Evolutionary conservation across 2,888 invertebrate genomes (phyloP).

Genomic region (Eristalis arbustorum): DNA sequence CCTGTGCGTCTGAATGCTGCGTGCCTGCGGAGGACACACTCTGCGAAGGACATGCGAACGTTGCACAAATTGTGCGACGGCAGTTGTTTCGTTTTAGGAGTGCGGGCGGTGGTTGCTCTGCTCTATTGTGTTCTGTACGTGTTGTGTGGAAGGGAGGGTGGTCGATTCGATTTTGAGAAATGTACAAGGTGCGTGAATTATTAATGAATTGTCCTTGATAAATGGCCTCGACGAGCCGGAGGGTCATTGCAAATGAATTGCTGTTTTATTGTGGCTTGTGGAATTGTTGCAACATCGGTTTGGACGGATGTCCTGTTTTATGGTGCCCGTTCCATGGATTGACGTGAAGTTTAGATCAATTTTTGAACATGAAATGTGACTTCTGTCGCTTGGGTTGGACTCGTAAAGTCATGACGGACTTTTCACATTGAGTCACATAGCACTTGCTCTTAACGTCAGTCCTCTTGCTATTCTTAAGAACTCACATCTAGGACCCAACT

Average conservation of each 20-base stretch:
- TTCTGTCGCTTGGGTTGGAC: neutral
- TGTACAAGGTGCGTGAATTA: conserved; percentile 63
- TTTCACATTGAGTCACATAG: too few relatives aligned
- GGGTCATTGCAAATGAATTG: conserved; percentile 28
- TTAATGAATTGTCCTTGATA: conserved; percentile 69
- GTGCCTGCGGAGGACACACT: conserved; percentile 12
- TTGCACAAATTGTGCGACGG: conserved; percentile 65
- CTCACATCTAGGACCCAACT: too few relatives aligned
- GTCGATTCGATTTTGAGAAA: conserved; percentile 54
- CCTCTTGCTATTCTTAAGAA: too few relatives aligned
- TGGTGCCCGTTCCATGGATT: neutral
- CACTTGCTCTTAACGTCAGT: too few relatives aligned
- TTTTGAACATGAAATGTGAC: neutral
- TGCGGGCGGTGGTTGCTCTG: neutral
- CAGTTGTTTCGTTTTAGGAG: conserved; percentile 5
- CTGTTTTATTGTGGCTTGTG: conserved; percentile 1
- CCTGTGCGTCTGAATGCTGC: neutral
- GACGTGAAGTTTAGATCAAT: neutral
- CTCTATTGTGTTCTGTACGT: neutral
- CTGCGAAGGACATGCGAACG: conserved; percentile 58
- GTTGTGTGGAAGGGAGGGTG: neutral
- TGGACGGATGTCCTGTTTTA: neutral
- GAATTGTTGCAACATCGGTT: neutral
- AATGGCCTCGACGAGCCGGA: conserved; percentile 32
- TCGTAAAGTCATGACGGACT: too few relatives aligned